Base-by-base conservation (phyloP, 1,140 invertebrate species). In the Agrypnia vestita region DNA sequence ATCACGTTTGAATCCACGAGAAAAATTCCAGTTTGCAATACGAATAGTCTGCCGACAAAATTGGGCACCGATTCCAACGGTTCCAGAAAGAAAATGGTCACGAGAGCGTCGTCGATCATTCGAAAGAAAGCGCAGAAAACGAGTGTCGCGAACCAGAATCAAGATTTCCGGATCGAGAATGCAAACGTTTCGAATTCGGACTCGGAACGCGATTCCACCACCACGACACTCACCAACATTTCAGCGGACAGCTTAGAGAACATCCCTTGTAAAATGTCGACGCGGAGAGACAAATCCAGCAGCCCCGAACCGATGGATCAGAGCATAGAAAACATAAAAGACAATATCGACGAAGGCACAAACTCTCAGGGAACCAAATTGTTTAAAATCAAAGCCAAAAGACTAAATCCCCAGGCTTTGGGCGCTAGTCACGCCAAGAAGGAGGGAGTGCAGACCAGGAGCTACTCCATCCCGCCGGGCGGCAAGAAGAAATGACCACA, bases 321-420 rank as follows among this genome's bases (percentile, higher is more conserved):
- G 17, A 84, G 88, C 71, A 86, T 86, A 0, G 84, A 87, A 0
- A 87, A 88, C 62, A 87, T 86, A 1, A 85, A 87, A 1, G 87
- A 88, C 71, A 88, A 88, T 49, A 86, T 83, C 43, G 87, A 89
- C 12, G 89, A 89, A 76, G 86, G 86, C 0, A 86, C 85, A 13
- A 87, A 90, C 72, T 89, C 89, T 0, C 89, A 90, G 80, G 89
- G 89, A 0, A 88, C 88, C 69, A 89, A 89, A 76, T 62, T 90
- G 13, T 90, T 88, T 78, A 89, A 88, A 71, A 90, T 90, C 49
- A 90, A 90, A 83, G 89, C 89, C 21, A 82, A 88, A 15, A 80
- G 89, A 43, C 88, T 89, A 81, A 80, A 82, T 15, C 17, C 44
- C 13, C 71, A 35, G n/a, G 49, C 49, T 12, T 61, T 75, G 12